Percentiles rank a stretch among this genome's conserved stretches.
Conservation (phyloP, 1,140 invertebrate species). For the Drosophila albomicans region DNA sequence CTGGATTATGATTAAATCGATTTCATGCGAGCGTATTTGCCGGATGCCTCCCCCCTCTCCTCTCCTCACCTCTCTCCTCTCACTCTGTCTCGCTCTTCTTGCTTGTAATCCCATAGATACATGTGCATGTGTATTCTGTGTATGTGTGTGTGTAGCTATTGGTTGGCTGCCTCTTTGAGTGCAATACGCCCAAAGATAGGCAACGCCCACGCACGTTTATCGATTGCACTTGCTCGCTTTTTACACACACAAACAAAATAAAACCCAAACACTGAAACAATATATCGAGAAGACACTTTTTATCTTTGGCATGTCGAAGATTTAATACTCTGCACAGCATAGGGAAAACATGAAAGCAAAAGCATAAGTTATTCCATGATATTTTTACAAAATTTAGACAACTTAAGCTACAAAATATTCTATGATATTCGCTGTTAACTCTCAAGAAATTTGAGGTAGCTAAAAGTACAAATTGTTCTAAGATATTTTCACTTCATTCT, state of each 20-base stretch:
- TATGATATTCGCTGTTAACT: too few species aligned
- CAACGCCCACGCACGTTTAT: constrained; percentile 71
- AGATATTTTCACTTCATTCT: too few species aligned
- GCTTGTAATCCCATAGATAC: constrained; percentile 34
- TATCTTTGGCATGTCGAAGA: not conserved
- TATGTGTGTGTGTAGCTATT: constrained; percentile 15
- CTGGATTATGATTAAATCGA: constrained; percentile 83
- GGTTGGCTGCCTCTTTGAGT: constrained; percentile 46
- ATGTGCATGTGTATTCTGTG: constrained; percentile 19
- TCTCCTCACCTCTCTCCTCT: not conserved
- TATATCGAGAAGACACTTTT: not conserved
- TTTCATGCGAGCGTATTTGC: constrained; percentile 68
- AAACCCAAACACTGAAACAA: constrained; percentile 22
- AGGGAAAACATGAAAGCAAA: not conserved
- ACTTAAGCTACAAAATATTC: too few species aligned
- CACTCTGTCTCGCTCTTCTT: constrained; percentile 19
- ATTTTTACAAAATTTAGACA: too few species aligned
- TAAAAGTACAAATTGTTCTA: too few species aligned
- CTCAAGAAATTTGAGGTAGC: too few species aligned
- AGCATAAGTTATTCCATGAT: too few species aligned
- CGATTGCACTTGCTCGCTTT: constrained; percentile 49
- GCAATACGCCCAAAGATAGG: constrained; percentile 66
- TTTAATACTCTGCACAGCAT: not conserved
- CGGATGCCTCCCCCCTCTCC: constrained; percentile 38
- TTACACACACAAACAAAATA: constrained; percentile 36